Evolutionary conservation across 2,113 vertebrate species (phyloP).

Genomic region (Dunckerocampus dactyliophorus): DNA sequence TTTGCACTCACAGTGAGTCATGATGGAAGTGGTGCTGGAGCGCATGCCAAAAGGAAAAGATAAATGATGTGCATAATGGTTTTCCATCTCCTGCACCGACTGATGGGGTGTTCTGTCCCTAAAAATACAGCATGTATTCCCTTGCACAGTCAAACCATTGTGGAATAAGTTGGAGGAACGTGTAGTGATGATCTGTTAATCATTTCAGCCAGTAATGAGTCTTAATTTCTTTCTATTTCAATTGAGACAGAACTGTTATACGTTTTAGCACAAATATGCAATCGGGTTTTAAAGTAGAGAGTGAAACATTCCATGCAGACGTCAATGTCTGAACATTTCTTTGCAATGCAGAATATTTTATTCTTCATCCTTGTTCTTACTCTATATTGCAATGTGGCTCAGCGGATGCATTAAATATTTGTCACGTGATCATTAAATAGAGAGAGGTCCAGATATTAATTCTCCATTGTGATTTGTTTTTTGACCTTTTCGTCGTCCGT

Average conservation of each 20-base stretch:
- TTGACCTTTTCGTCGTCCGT: no score
- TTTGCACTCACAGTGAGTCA: conserved; percentile 9
- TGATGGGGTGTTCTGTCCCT: conserved; percentile 56
- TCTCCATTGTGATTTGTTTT: not conserved
- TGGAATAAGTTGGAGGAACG: conserved; percentile 39
- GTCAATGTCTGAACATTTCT: no score
- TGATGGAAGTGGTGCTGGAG: conserved; percentile 15
- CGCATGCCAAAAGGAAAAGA: conserved; percentile 47
- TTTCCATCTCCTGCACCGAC: conserved; percentile 50
- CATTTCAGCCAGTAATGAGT: not conserved
- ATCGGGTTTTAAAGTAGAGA: not conserved
- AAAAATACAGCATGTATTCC: conserved; percentile 1
- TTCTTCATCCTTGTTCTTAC: no score
- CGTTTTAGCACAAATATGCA: not conserved
- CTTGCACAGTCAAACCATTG: conserved; percentile 35
- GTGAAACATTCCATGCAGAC: not conserved
- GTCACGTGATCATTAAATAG: no score
- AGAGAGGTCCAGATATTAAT: no score
- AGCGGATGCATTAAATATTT: no score
- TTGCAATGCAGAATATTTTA: no score
- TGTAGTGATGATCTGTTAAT: conserved; percentile 32
- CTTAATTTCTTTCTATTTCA: not conserved
- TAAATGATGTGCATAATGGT: conserved; percentile 55
- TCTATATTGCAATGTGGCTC: no score
- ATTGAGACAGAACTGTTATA: not conserved